A percentile compares a stretch with the other conserved stretches of the same genome.
phyloP scores from a whole-genome alignment of 2,113 vertebrate genomes.

The Indicator indicator region DNA sequence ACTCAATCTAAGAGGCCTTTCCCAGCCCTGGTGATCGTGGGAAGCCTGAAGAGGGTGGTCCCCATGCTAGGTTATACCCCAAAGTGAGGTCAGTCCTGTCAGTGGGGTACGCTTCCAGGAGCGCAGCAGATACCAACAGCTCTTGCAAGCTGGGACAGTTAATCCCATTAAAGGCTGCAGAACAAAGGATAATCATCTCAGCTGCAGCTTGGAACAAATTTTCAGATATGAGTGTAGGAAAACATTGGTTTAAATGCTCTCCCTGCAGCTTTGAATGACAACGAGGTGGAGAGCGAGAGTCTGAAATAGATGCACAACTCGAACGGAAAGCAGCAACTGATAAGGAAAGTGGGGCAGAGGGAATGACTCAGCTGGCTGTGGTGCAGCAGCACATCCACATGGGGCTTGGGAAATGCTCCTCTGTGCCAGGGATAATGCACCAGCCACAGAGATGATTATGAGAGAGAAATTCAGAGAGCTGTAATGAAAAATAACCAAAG shows the following conservation, averaged over 20 bases:
- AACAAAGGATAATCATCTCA: slow-evolving; percentile 45
- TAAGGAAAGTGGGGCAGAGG: slow-evolving; percentile 62
- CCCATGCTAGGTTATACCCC: neutral
- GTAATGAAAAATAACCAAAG: slow-evolving; percentile 14
- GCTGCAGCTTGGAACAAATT: neutral
- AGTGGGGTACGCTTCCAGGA: neutral
- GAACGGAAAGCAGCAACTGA: slow-evolving; percentile 50
- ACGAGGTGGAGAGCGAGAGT: slow-evolving; percentile 24
- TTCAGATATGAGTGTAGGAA: neutral
- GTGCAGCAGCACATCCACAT: slow-evolving; percentile 45
- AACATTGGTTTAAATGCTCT: slow-evolving; percentile 47
- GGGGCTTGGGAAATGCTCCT: slow-evolving; percentile 58
- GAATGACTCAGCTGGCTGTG: slow-evolving; percentile 67
- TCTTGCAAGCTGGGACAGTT: neutral
- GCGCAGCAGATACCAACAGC: neutral
- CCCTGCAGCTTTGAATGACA: slow-evolving; percentile 56
- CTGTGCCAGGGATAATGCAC: slow-evolving; percentile 38
- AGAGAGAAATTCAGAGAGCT: slow-evolving; percentile 24
- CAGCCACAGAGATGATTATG: slow-evolving; percentile 23
- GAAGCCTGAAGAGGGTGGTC: neutral
- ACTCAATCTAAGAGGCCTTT: too few relatives aligned
- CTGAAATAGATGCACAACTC: slow-evolving; percentile 52
- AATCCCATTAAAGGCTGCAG: slow-evolving; percentile 38
- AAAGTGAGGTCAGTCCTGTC: neutral
- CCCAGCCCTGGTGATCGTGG: neutral